Evolutionary conservation across 2,888 invertebrate species (phyloP).

Genomic region (Nomada flava): DNA sequence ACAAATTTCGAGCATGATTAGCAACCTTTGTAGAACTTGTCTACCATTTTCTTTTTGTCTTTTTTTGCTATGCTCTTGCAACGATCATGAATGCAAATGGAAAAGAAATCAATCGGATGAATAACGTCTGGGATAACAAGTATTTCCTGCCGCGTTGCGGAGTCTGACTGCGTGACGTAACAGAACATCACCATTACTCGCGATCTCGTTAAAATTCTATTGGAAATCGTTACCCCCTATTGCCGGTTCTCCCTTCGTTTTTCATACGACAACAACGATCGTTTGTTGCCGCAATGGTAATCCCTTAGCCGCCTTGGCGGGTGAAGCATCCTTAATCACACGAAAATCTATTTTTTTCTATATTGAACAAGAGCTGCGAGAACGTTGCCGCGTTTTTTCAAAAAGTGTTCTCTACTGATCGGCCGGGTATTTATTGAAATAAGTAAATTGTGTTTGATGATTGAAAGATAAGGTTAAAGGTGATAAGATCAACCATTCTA

Average conservation of each 20-base stretch:
- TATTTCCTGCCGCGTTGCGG: constrained; percentile 11
- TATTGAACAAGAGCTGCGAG: background rate
- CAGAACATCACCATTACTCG: constrained; percentile 31
- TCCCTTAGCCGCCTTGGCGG: constrained; percentile 1
- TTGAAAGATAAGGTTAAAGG: no score
- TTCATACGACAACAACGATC: constrained; percentile 2
- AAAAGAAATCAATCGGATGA: constrained; percentile 17
- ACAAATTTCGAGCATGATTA: constrained; percentile 32
- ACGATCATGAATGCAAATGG: constrained; percentile 36
- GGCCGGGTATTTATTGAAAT: no score
- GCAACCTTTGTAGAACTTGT: constrained; percentile 17
- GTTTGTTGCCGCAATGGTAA: constrained; percentile 23
- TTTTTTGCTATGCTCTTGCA: background rate
- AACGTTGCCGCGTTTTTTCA: background rate
- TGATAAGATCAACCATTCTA: no score
- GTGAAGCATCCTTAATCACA: constrained; percentile 17
- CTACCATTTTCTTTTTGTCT: background rate
- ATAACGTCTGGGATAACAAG: constrained; percentile 34
- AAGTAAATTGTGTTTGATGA: no score
- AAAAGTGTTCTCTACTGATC: no score
- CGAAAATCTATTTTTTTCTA: constrained; percentile 3
- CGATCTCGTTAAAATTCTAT: constrained; percentile 52
- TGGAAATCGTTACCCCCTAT: constrained; percentile 52
- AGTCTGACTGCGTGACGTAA: constrained; percentile 12
- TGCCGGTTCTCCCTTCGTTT: background rate